These are phyloP conservation scores for Scaptomyza tumidula DNA, from an alignment of 2,888 invertebrate genomes.

Conservation along the genomic window DNA sequence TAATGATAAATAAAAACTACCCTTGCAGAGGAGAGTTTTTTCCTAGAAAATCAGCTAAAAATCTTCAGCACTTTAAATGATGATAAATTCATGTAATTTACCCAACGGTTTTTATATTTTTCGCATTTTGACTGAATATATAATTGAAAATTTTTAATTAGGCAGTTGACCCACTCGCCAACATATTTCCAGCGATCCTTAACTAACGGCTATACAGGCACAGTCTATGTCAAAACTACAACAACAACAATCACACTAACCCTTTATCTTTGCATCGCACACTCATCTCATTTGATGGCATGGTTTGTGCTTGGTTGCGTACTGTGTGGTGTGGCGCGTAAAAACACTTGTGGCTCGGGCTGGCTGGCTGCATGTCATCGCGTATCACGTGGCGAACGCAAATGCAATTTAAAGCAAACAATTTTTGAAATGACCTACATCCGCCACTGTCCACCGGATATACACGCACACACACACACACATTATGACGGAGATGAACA, in stretches of 20 bases:
- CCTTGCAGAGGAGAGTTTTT: no score
- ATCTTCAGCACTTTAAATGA: neutral
- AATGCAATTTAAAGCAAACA: conserved; percentile 81
- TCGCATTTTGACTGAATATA: conserved; percentile 27
- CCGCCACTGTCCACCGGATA: conserved; percentile 59
- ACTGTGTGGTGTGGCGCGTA: conserved; percentile 35
- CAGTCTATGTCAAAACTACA: conserved; percentile 6
- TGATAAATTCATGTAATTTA: neutral
- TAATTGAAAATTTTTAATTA: conserved; percentile 66
- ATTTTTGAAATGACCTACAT: conserved; percentile 80
- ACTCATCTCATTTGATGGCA: conserved; percentile 46
- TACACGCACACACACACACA: conserved; percentile 25
- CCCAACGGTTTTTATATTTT: neutral
- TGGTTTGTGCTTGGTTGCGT: conserved; percentile 52
- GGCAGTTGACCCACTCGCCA: conserved; percentile 70
- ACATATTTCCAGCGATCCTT: conserved; percentile 33
- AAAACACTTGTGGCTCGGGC: conserved; percentile 75
- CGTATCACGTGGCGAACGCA: conserved; percentile 69
- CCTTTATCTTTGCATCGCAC: neutral
- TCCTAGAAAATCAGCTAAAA: no score
- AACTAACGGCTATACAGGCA: conserved; percentile 71
- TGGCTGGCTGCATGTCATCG: conserved; percentile 68
- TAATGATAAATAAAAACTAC: neutral
- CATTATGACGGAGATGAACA: conserved; percentile 49
- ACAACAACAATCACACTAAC: neutral